Conservation (phyloP, 2,888 invertebrate genomes). For the Drosophila monieri region DNA sequence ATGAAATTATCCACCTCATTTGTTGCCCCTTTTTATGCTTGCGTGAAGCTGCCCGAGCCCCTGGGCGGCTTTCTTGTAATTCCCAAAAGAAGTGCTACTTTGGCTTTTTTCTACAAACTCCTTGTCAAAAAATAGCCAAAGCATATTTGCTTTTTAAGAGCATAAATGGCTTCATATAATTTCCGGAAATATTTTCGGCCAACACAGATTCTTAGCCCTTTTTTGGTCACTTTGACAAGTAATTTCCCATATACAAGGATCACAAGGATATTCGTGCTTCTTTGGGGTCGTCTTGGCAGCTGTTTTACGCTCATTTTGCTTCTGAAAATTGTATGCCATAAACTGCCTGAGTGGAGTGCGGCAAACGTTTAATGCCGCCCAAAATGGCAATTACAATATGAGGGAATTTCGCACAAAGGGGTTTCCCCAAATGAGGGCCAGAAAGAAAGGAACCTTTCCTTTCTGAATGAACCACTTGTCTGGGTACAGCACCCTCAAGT, state of each 20-base stretch:
- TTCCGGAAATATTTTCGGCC: neutral
- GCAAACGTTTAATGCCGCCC: conserved; percentile 46
- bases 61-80: neutral
- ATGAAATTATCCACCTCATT: conserved; percentile 82
- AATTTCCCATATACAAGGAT: conserved; percentile 40
- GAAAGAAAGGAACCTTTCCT: conserved; percentile 45
- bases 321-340: conserved; percentile 70
- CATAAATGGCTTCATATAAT: neutral
- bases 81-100: conserved; percentile 3
- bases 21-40: conserved; percentile 79
- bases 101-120: neutral
- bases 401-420: conserved; percentile 25
- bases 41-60: conserved; percentile 44
- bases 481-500: conserved; percentile 61
- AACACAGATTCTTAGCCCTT: conserved; percentile 15
- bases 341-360: conserved; percentile 55
- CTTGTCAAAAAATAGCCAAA: neutral
- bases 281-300: conserved; percentile 29
- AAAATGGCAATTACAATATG: conserved; percentile 49
- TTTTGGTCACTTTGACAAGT: conserved; percentile 62
- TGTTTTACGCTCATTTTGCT: conserved; percentile 71
- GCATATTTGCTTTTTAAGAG: neutral
- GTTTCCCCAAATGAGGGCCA: conserved; percentile 20
- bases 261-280: conserved; percentile 12
- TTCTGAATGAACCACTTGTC: conserved; percentile 53